Conservation (phyloP, 1,140 invertebrate genomes). For the Pseudomyrmex concolor region DNA sequence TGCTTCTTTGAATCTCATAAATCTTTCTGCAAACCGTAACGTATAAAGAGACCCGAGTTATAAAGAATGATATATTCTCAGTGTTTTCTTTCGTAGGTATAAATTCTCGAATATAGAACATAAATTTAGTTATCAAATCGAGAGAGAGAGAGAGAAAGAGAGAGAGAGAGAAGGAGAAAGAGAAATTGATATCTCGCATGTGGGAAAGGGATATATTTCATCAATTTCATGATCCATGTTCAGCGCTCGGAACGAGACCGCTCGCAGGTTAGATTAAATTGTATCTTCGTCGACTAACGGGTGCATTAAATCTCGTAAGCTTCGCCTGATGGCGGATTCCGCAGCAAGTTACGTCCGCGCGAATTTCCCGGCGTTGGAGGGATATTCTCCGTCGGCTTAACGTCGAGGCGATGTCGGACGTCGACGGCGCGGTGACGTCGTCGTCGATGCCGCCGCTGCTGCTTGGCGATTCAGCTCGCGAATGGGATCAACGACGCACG, state of each 20-base stretch:
- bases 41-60: not conserved
- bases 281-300: slow-evolving; percentile 52
- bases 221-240: slow-evolving; percentile 34
- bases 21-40: not conserved
- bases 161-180: not conserved
- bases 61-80: not conserved
- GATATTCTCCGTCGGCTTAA: slow-evolving; percentile 54
- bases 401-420: slow-evolving; percentile 49
- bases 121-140: slow-evolving; percentile 20
- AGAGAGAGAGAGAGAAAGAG: not conserved
- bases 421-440: slow-evolving; percentile 2
- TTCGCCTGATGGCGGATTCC: slow-evolving; percentile 38
- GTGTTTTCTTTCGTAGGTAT: not conserved
- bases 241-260: not conserved
- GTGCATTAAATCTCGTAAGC: slow-evolving; percentile 56
- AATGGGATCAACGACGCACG: slow-evolving; percentile 48
- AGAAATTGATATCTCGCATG: not conserved
- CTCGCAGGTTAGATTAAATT: slow-evolving; percentile 53
- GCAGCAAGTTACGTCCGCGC: slow-evolving; percentile 47
- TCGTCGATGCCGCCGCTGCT: slow-evolving; percentile 22
- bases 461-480: slow-evolving; percentile 68
- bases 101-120: not conserved
- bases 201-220: slow-evolving; percentile 9
- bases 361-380: slow-evolving; percentile 51
- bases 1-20: not conserved